Percentiles rank a stretch among this genome's conserved stretches.
Evolutionary conservation across 2,888 invertebrate species (phyloP).

Genomic region (Celastrina argiolus): DNA sequence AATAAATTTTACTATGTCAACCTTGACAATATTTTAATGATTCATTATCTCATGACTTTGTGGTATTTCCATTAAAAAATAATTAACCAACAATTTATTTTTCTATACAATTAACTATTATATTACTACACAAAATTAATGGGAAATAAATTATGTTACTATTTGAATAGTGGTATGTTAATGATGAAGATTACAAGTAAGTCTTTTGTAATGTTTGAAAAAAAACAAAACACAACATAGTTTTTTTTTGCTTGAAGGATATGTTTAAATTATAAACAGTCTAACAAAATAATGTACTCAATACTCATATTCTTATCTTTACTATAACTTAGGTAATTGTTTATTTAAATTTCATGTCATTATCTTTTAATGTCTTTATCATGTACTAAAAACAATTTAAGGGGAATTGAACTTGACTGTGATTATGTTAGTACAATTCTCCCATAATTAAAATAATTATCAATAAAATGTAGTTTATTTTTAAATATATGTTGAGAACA

Average conservation of each 20-base stretch:
- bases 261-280: slow-evolving; percentile 1
- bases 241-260: neutral
- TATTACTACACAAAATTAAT: neutral
- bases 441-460: slow-evolving; percentile 2
- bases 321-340: slow-evolving; percentile 34
- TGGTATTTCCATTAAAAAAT: slow-evolving; percentile 19
- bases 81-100: slow-evolving; percentile 10
- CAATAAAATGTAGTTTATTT: neutral
- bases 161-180: slow-evolving; percentile 14
- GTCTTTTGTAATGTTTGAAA: neutral
- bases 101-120: neutral
- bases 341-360: slow-evolving; percentile 34
- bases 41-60: slow-evolving; percentile 1
- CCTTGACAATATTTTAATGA: slow-evolving; percentile 3
- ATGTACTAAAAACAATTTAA: slow-evolving; percentile 30
- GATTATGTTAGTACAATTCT: slow-evolving; percentile 12
- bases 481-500: neutral
- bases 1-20: neutral
- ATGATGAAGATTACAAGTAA: neutral
- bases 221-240: neutral
- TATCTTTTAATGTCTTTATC: slow-evolving; percentile 36
- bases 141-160: neutral
- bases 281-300: slow-evolving; percentile 20
- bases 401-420: slow-evolving; percentile 25
- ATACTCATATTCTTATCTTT: slow-evolving; percentile 29